Evolutionary conservation across 2,888 invertebrate genomes (phyloP), one percentile per base, ranked within the genome.

Genomic region (Steinernema hermaphroditum): DNA sequence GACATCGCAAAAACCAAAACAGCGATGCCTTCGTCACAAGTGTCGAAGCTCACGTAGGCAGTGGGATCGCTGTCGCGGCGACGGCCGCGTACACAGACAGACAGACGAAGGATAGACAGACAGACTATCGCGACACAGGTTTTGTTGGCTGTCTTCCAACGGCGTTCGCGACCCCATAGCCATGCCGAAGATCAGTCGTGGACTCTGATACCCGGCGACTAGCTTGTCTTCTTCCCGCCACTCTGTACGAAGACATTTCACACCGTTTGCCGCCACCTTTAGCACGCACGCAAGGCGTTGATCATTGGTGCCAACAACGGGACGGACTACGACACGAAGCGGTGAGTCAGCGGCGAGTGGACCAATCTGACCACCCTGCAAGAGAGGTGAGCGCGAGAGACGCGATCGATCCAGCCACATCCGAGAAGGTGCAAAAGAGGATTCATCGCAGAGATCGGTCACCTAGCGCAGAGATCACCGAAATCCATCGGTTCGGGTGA

Each of bases 31-130:
- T 62, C 62, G 62, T 29, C 62, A 62, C 29, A 62, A 62, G 62
- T 62, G 32, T 29, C 29, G 62, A 62, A 62, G 16, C 62, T 62
- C 62, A 62, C 62, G 62, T 62, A 62, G 62, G 19, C 62, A 62
- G 62, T 14, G 62, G n/a, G 37, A 29, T 29, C 29, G 62, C 29
- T 32, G 62, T 32, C 32, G 62, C 62, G 24, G 27, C 62, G 4
- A 54, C 62, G 22, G 6, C 12, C 62, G 14, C 62, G 62, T 62
- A 62, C 8, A 9, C 62, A 62, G 16, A 62, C 32, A 62, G 32
- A 62, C 62, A 32, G 29, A 62, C 34, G 32, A n/a, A n/a, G n/a
- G 22, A 50, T 24, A 50, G 62, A 62, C 62, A 62, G 62, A 32
- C 62, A 16, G 54, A 54, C 14, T 41, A 8, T n/a, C n/a, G n/a